A percentile compares a stretch with the other conserved stretches of the same genome.
phyloP scores from a whole-genome alignment of 2,113 vertebrate genomes.

The Taxidea taxus region DNA sequence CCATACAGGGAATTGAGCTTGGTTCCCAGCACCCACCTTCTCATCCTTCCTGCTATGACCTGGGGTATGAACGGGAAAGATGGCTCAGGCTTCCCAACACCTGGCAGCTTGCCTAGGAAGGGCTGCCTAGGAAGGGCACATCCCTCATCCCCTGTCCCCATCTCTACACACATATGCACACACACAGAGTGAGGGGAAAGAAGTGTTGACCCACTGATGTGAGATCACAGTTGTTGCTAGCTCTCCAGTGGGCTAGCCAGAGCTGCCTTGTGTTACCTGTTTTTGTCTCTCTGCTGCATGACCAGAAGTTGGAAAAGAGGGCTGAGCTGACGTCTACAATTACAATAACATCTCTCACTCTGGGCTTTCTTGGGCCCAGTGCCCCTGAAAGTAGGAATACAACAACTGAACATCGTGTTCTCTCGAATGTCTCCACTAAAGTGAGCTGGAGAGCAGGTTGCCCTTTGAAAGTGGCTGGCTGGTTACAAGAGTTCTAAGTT shows the following conservation, averaged over 20 bases:
- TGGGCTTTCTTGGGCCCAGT: neutral
- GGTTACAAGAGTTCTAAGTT: neutral
- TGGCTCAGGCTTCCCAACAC: neutral
- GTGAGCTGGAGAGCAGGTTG: neutral
- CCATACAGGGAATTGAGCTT: neutral
- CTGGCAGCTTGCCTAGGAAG: neutral
- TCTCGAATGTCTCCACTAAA: neutral
- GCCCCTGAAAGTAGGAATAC: neutral
- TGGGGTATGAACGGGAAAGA: neutral
- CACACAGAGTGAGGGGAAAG: neutral
- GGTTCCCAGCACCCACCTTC: neutral
- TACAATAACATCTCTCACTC: neutral
- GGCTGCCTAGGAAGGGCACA: neutral
- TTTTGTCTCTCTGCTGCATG: neutral
- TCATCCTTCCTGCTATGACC: too few species aligned
- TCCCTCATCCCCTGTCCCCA: too few species aligned
- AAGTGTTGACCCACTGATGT: too few species aligned
- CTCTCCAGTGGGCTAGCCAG: neutral
- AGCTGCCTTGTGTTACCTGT: too few species aligned
- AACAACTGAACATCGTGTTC: neutral
- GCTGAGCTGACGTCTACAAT: neutral
- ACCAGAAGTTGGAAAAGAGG: neutral
- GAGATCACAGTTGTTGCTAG: neutral
- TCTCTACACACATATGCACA: too few species aligned
- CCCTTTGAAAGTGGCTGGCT: neutral